Percentiles rank a stretch among this genome's conserved stretches.
These are phyloP conservation scores for Lepus europaeus DNA, from an alignment of 2,113 vertebrate species.

Conservation along the genomic window DNA sequence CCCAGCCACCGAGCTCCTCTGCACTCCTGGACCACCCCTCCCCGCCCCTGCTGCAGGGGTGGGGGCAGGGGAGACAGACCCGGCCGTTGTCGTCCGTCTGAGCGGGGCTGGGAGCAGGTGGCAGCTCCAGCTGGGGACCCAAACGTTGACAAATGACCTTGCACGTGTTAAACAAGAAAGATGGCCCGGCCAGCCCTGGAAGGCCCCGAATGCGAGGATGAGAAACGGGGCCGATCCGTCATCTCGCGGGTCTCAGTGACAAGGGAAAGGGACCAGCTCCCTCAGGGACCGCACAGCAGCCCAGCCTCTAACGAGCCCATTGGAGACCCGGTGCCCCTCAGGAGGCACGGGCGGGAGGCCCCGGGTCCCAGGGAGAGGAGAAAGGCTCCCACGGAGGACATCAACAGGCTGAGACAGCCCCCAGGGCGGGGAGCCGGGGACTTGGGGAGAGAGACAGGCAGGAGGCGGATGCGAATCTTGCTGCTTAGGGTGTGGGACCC, in stretches of 20 bases:
- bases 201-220: too few species aligned
- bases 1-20: neutral
- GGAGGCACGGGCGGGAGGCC: neutral
- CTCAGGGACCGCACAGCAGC: neutral
- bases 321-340: neutral
- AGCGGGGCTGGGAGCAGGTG: too few species aligned
- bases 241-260: neutral
- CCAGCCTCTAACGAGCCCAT: neutral
- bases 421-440: neutral
- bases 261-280: conserved; percentile 27
- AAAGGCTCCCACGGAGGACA: accelerated
- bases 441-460: neutral
- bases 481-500: neutral
- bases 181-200: too few species aligned
- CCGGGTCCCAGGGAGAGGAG: too few species aligned
- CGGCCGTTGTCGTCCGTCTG: too few species aligned
- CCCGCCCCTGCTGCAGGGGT: too few species aligned
- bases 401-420: neutral
- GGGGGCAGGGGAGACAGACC: too few species aligned
- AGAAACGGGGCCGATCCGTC: too few species aligned
- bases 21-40: too few species aligned
- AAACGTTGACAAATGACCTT: too few species aligned
- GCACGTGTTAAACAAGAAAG: too few species aligned
- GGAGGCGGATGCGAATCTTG: neutral
- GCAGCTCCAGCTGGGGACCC: too few species aligned